A percentile compares a stretch with the other conserved stretches of the same genome.
phyloP scores from a whole-genome alignment of 2,797 vertebrate genomes.

The Malurus leucopterus region DNA sequence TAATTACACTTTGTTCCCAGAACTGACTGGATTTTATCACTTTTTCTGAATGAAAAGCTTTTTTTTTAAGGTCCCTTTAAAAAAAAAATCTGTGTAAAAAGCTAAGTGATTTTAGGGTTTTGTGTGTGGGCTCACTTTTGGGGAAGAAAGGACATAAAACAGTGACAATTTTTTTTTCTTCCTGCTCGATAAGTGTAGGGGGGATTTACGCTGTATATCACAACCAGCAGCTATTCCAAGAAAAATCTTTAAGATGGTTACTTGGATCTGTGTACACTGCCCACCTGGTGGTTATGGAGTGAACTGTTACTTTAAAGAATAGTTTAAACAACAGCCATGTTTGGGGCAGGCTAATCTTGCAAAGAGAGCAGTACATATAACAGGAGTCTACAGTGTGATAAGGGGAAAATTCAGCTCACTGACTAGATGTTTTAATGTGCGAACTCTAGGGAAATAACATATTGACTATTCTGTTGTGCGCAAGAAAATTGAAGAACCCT shows the following conservation, averaged over 20 bases:
- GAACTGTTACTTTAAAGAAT: constrained; percentile 97
- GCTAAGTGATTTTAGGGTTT: not conserved
- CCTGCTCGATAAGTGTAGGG: not conserved
- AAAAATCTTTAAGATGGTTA: constrained; percentile 71
- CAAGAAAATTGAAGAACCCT: constrained; percentile 90
- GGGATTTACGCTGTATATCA: constrained; percentile 24
- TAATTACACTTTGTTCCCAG: not conserved
- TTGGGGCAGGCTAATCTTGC: constrained; percentile 98
- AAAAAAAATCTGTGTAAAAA: not conserved
- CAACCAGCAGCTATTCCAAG: constrained; percentile 60
- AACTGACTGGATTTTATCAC: not conserved
- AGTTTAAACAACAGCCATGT: constrained; percentile 99
- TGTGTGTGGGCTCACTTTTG: not conserved
- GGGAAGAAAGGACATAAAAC: not conserved
- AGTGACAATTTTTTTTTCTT: not conserved
- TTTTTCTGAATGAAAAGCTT: not conserved
- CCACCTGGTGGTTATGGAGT: constrained; percentile 94
- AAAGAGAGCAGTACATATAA: constrained; percentile 96
- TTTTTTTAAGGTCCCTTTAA: not conserved
- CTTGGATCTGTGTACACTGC: constrained; percentile 89
- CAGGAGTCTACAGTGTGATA: constrained; percentile 95
- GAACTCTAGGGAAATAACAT: constrained; percentile 97
- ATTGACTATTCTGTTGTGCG: constrained; percentile 89
- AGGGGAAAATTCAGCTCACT: constrained; percentile 92
- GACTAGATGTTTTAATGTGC: constrained; percentile 95